Conservation (phyloP, 1,140 invertebrate species). For the Halictus rubicundus region DNA sequence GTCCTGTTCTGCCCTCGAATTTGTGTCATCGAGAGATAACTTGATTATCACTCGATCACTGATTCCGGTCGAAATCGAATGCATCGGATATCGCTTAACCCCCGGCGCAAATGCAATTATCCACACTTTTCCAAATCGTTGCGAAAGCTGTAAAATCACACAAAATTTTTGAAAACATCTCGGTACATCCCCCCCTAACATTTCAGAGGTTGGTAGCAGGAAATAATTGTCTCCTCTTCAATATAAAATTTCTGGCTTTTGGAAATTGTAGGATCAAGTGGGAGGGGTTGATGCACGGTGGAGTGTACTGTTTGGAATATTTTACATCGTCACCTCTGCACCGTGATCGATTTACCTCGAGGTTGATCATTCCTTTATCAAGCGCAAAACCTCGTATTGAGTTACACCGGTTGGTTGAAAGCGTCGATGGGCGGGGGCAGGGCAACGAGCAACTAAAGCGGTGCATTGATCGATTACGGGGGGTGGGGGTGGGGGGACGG, state of each 20-base stretch:
- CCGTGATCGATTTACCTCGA: neutral
- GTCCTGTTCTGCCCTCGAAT: neutral
- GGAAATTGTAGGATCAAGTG: too few relatives aligned
- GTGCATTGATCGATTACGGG: constrained; percentile 1
- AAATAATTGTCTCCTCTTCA: too few relatives aligned
- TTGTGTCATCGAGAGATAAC: neutral
- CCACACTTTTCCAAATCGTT: neutral
- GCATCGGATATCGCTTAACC: too few relatives aligned
- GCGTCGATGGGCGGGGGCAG: neutral
- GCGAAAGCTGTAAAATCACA: too few relatives aligned
- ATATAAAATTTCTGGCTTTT: too few relatives aligned
- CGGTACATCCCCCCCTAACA: too few relatives aligned
- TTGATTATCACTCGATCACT: neutral
- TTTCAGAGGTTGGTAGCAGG: too few relatives aligned
- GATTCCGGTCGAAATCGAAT: neutral
- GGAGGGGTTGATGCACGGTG: too few relatives aligned
- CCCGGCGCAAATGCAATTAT: neutral
- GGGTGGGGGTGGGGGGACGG: too few relatives aligned
- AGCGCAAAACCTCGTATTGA: neutral
- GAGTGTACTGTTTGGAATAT: neutral
- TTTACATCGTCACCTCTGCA: neutral
- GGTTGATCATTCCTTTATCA: neutral
- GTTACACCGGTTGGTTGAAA: constrained; percentile 4
- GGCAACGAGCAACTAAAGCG: neutral
- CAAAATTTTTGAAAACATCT: too few relatives aligned